Percentiles rank a stretch among this genome's conserved stretches.
Evolutionary conservation across 2,797 vertebrate species (phyloP).

Genomic region (Huso huso): DNA sequence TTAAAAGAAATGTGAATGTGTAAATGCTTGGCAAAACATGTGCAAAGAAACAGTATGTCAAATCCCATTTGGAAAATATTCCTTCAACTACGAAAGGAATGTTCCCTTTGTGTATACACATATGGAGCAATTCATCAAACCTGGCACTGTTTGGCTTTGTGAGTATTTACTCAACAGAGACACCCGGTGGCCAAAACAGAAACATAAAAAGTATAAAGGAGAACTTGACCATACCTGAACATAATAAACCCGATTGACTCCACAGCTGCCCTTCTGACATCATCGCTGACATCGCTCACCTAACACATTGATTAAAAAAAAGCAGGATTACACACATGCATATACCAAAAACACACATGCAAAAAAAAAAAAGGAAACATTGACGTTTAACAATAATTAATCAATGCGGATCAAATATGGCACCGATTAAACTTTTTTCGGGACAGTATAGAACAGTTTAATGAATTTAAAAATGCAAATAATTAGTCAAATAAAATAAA

Average conservation of each 20-base stretch:
- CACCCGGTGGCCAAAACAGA: slow-evolving; percentile 6
- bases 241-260: slow-evolving; percentile 97
- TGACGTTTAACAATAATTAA: too few species aligned
- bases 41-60: slow-evolving; percentile 18
- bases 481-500: too few species aligned
- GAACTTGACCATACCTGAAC: slow-evolving; percentile 75
- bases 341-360: too few species aligned
- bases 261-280: slow-evolving; percentile 92
- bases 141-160: not conserved
- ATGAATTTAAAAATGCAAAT: too few species aligned
- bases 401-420: too few species aligned
- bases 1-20: not conserved
- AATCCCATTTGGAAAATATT: slow-evolving; percentile 39
- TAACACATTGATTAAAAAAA: slow-evolving; percentile 30
- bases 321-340: too few species aligned
- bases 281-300: slow-evolving; percentile 97
- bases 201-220: not conserved
- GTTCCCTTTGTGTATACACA: slow-evolving; percentile 37
- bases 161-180: slow-evolving; percentile 10
- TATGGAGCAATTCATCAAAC: slow-evolving; percentile 31
- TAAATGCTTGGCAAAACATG: slow-evolving; percentile 14
- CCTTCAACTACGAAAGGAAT: slow-evolving; percentile 39
- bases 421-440: too few species aligned
- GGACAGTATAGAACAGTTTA: too few species aligned
- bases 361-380: too few species aligned